Percentiles rank a stretch among this genome's conserved stretches.
Evolutionary conservation across 2,113 vertebrate genomes (phyloP).

Genomic region (Monopterus albus): DNA sequence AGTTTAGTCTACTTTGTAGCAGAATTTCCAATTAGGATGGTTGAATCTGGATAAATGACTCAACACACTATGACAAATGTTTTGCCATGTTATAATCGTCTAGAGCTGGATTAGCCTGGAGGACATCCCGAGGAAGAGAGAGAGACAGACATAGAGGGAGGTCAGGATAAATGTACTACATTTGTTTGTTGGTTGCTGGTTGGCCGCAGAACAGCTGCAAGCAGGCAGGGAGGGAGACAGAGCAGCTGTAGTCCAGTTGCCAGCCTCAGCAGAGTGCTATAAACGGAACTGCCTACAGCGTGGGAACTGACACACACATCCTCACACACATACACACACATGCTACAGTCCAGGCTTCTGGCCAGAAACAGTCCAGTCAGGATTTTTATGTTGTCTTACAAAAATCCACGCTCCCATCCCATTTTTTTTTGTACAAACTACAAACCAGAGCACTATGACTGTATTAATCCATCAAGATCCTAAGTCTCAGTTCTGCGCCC

Average conservation of each 20-base stretch:
- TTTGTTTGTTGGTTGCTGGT: slow-evolving; percentile 51
- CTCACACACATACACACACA: slow-evolving; percentile 23
- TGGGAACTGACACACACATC: slow-evolving; percentile 68
- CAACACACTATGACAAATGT: slow-evolving; percentile 31
- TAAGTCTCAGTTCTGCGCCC: neutral
- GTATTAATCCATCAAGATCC: neutral
- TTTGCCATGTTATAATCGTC: slow-evolving; percentile 26
- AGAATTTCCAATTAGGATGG: too few relatives aligned
- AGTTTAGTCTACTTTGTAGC: slow-evolving; percentile 44
- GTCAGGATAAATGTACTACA: slow-evolving; percentile 6
- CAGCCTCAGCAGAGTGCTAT: slow-evolving; percentile 65
- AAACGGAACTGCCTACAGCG: slow-evolving; percentile 69
- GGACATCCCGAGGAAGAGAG: slow-evolving; percentile 3
- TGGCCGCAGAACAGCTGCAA: slow-evolving; percentile 57
- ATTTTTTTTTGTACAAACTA: slow-evolving; percentile 15
- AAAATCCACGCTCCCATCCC: slow-evolving; percentile 14
- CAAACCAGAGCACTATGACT: slow-evolving; percentile 25
- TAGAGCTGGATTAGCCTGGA: slow-evolving; percentile 16
- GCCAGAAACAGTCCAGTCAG: slow-evolving; percentile 37
- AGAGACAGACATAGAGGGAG: neutral
- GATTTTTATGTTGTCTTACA: slow-evolving; percentile 32
- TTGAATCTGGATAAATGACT: slow-evolving; percentile 37
- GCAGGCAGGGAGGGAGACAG: slow-evolving; percentile 45
- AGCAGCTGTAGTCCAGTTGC: slow-evolving; percentile 75
- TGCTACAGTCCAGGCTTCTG: neutral